These are phyloP conservation scores for Danio jaintianensis DNA, from an alignment of 2,797 vertebrate species.

Conservation along the genomic window DNA sequence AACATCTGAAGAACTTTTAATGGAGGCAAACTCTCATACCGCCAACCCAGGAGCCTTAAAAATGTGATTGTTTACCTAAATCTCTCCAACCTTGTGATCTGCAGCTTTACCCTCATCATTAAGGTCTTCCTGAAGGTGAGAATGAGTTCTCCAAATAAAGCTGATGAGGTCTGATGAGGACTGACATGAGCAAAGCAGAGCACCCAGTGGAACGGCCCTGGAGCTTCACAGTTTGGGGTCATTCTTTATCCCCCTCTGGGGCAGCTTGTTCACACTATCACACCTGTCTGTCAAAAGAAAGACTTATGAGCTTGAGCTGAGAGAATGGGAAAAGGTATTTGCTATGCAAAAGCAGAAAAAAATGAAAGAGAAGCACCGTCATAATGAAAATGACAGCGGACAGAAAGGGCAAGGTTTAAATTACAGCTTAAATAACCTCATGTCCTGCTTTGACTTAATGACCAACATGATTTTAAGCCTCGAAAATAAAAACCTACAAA, in stretches of 20 bases:
- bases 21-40: background rate
- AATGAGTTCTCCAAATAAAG: slow-evolving; percentile 70
- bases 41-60: background rate
- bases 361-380: slow-evolving; percentile 2
- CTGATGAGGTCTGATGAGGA: slow-evolving; percentile 71
- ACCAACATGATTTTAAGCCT: background rate
- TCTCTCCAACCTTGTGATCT: slow-evolving; percentile 32
- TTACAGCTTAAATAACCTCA: slow-evolving; percentile 4
- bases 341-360: slow-evolving; percentile 1
- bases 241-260: slow-evolving; percentile 79
- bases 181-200: slow-evolving; percentile 68
- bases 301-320: slow-evolving; percentile 55
- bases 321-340: background rate
- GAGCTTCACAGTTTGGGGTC: slow-evolving; percentile 88
- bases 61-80: slow-evolving; percentile 38
- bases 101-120: slow-evolving; percentile 36
- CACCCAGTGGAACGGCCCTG: slow-evolving; percentile 64
- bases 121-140: slow-evolving; percentile 69
- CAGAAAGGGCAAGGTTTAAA: slow-evolving; percentile 2
- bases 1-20: background rate
- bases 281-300: slow-evolving; percentile 88
- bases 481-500: background rate
- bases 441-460: slow-evolving; percentile 11
- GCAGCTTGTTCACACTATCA: slow-evolving; percentile 85
- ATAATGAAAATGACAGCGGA: background rate